Evolutionary conservation across 2,888 invertebrate species (phyloP).

Genomic region (Caenorhabditis macrosperma): DNA sequence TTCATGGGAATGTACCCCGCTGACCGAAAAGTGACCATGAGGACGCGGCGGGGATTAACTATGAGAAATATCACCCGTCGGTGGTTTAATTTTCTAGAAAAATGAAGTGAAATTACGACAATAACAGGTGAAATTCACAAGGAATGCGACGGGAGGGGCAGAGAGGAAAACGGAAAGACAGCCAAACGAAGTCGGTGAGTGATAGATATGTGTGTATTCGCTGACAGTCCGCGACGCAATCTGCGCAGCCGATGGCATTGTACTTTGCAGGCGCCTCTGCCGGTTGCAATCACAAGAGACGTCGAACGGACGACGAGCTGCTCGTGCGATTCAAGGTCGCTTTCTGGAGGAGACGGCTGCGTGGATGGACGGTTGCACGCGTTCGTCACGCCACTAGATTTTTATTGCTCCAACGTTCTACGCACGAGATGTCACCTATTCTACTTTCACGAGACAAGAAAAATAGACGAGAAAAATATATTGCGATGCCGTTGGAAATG

Average conservation of each 20-base stretch:
- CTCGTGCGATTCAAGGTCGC: conserved; percentile 37
- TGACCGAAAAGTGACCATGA: conserved; percentile 55
- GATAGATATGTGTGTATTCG: conserved; percentile 51
- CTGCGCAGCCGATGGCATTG: conserved; percentile 50
- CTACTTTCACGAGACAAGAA: conserved; percentile 11
- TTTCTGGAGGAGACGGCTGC: conserved; percentile 17
- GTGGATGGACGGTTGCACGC: conserved; percentile 11
- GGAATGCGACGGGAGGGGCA: conserved; percentile 14
- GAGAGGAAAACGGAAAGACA: conserved; percentile 1
- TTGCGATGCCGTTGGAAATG: background rate
- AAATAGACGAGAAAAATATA: background rate
- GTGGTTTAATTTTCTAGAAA: background rate
- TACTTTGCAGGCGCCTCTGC: conserved; percentile 36
- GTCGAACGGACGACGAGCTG: background rate
- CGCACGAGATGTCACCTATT: conserved; percentile 55
- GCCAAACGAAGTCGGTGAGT: conserved; percentile 24
- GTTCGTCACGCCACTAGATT: conserved; percentile 57
- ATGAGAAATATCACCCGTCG: conserved; percentile 41
- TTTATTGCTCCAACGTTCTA: conserved; percentile 48
- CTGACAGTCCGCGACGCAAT: conserved; percentile 52
- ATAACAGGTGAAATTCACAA: conserved; percentile 3
- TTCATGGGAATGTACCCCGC: conserved; percentile 58
- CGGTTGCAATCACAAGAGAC: conserved; percentile 26
- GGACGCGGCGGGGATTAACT: conserved; percentile 47
- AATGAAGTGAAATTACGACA: conserved; percentile 1